Evolutionary conservation across 1,140 invertebrate species (phyloP), one percentile per base, ranked within the genome.

Genomic region (Parapsyche elsis): DNA sequence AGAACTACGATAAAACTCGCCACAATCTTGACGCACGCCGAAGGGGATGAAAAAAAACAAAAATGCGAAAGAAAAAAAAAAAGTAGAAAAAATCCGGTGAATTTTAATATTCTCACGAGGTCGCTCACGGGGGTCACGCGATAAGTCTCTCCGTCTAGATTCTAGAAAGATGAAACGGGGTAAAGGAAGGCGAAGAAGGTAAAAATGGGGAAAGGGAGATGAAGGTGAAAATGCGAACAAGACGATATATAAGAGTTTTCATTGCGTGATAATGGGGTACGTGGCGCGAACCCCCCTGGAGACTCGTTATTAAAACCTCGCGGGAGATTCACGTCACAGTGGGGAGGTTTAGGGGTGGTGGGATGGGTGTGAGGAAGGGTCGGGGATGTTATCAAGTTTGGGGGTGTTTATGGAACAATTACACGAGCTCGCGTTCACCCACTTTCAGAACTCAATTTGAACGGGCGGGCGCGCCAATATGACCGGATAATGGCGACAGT

Each of bases 361-460:
- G 16, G 49, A 10, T 5, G 16, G 16, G 2, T 14, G 16, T 14
- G 49, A 14, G 49, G 49, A 53, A 53, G 2, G 12, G 2, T 53
- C 49, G 10, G 16, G 16, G 49, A 53, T 53, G 49, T 53, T 53
- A 12, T 14, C 12, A 53, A 53, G 12, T 53, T 53, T 53, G 49
- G 10, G 49, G 30, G 49, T 53, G 49, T 53, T 53, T 53, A 53
- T 53, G 49, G 49, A 53, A 53, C 49, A 53, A 53, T 53, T 53
- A 53, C 49, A 12, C 12, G 49, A 16, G 49, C 12, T 2, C 1
- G 12, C 16, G 16, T 53, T 53, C 49, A 53, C 49, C 49, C 49
- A 53, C 49, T 53, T 53, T 53, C 49, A 53, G 49, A 53, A 53
- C 49, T 53, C 49, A 53, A 53, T 53, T 53, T 53, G 49, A 16